phyloP scores from a whole-genome alignment of 2,797 vertebrate species.

The Neolamprologus multifasciatus region DNA sequence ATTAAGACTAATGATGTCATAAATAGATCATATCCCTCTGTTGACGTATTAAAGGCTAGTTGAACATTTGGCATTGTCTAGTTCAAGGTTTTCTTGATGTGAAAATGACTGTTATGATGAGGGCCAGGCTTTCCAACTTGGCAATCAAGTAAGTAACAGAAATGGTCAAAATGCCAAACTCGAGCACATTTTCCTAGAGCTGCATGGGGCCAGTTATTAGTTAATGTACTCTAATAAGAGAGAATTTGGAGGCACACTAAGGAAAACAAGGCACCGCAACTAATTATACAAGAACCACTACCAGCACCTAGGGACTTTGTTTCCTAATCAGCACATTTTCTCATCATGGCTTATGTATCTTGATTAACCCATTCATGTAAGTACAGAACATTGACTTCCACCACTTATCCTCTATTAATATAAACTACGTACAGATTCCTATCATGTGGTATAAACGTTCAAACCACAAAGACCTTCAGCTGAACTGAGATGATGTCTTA shows the following conservation, averaged over 20 bases:
- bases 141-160: background rate
- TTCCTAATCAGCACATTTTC: conserved; percentile 31
- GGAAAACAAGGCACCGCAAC: conserved; percentile 18
- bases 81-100: background rate
- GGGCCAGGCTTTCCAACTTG: background rate
- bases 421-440: background rate
- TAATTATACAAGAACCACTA: conserved; percentile 36
- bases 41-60: background rate
- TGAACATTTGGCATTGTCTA: background rate
- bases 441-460: background rate
- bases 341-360: background rate
- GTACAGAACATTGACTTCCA: background rate
- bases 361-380: conserved; percentile 2
- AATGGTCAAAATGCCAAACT: conserved; percentile 8
- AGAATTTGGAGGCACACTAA: background rate
- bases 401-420: background rate
- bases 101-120: background rate
- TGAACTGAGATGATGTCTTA: background rate
- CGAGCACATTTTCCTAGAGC: conserved; percentile 1
- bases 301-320: background rate
- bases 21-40: background rate
- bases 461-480: background rate
- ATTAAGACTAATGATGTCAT: background rate
- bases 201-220: conserved; percentile 18
- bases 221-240: conserved; percentile 18